Evolutionary conservation across 1,140 invertebrate genomes (phyloP), one percentile per base, ranked within the genome.

Genomic region (Zaprionus inermis): DNA sequence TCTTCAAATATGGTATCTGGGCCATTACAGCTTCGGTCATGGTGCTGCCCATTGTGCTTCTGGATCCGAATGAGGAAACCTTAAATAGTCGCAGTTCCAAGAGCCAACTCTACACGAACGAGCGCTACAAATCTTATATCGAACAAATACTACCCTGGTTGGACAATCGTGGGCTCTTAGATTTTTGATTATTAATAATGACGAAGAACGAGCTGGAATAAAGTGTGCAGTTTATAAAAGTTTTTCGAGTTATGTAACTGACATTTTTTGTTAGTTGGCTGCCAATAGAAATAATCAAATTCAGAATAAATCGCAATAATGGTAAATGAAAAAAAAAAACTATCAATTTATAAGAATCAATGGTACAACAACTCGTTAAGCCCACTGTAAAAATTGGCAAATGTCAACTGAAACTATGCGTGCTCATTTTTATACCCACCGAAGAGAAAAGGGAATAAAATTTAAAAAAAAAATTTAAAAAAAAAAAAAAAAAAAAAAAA

Each of bases 61-160:
- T 86, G 38, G 90, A 91, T 64, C 72, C 78, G 0, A 75, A 18
- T 5, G 64, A 78, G 2, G 59, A 64, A 5, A 64, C 65, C 6
- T 55, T 79, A 3, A 78, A 90, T 5, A 81, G 83, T 59, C 16
- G 6, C 36, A 49, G 76, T 0, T 91, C 90, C 11, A 91, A 79
- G 54, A 72, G 71, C 12, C 59, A 70, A 2, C 22, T 92, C 36
- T 92, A 81, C 16, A 49, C 60, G 0, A 91, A 89, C 56, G 44
- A 56, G 3, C 68, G 78, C 2, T 92, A 79, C 49, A 52, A 67
- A 2, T 56, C 59, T 1, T 67, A 90, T 34, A 74, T 91, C 11
- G 78, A 89, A 55, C 65, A 61, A 41, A 69, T 92, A 10, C 20
- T 92, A 4, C 91, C 91, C 2, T 92, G 85, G 85, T 41, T 92